A percentile compares a stretch with the other conserved stretches of the same genome.
Conservation (phyloP, 2,113 vertebrate species). For the Camelus bactrianus region DNA sequence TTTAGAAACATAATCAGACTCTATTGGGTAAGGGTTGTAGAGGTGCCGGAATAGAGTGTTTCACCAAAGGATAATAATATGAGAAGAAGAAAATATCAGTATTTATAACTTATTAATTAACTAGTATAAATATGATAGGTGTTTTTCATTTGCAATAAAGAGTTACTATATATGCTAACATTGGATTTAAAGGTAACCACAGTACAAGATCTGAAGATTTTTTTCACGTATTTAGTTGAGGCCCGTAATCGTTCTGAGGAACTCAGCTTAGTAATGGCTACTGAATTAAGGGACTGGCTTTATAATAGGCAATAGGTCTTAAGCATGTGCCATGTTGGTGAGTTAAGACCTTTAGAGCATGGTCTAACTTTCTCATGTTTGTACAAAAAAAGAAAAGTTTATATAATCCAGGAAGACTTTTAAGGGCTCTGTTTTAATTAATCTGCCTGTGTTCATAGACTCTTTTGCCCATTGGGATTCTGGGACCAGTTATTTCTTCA, state of each 20-base stretch:
- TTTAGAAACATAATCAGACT: not conserved
- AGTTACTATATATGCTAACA: not conserved
- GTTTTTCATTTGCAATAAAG: constrained; percentile 14
- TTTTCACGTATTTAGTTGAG: constrained; percentile 38
- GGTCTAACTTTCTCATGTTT: not conserved
- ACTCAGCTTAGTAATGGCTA: not conserved
- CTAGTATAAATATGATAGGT: not conserved
- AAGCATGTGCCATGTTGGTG: not conserved
- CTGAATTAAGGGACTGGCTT: not conserved
- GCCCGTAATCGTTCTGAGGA: not conserved
- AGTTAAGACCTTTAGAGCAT: not conserved
- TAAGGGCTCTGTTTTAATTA: not conserved
- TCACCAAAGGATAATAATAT: not conserved
- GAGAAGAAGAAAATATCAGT: not conserved
- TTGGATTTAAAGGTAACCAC: constrained; percentile 9
- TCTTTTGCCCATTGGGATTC: not conserved
- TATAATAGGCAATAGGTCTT: not conserved
- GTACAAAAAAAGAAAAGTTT: not conserved
- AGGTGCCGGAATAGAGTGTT: not conserved
- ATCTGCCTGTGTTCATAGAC: not conserved
- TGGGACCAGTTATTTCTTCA: constrained; percentile 12
- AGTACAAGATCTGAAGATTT: not conserved
- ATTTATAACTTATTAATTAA: constrained; percentile 16
- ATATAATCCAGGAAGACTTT: not conserved
- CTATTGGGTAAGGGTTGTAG: not conserved